These are phyloP conservation scores for Mythimna lalbum DNA, from an alignment of 2,888 invertebrate species.

Conservation along the genomic window DNA sequence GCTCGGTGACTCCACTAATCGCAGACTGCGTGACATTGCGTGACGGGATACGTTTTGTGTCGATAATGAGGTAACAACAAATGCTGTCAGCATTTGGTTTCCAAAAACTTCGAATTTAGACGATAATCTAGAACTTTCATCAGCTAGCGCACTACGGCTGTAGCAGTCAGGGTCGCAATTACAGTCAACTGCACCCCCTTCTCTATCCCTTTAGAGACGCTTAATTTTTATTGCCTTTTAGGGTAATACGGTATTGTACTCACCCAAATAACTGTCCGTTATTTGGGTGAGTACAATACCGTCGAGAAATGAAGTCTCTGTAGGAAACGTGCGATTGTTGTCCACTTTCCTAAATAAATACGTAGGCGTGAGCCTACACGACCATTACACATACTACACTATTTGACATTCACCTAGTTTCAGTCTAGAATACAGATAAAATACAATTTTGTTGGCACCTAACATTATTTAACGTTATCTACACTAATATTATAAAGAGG, in stretches of 20 bases:
- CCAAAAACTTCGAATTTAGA: slow-evolving; percentile 5
- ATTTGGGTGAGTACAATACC: slow-evolving; percentile 13
- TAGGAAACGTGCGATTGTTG: slow-evolving; percentile 17
- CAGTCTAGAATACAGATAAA: slow-evolving; percentile 19
- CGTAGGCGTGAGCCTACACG: slow-evolving; percentile 7
- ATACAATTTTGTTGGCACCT: slow-evolving; percentile 22
- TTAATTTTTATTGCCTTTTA: slow-evolving; percentile 30
- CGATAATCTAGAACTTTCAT: background rate
- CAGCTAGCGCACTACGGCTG: background rate
- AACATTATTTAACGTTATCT: background rate
- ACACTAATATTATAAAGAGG: too few species aligned
- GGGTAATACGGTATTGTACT: slow-evolving; percentile 22
- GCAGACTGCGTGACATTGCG: slow-evolving; percentile 22
- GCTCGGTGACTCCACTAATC: slow-evolving; percentile 25
- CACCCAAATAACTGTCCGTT: too few species aligned
- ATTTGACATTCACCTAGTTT: slow-evolving; percentile 39
- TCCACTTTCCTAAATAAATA: slow-evolving; percentile 47
- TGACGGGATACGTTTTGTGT: slow-evolving; percentile 31
- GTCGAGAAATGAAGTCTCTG: slow-evolving; percentile 11
- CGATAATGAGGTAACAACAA: slow-evolving; percentile 23
- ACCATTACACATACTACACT: slow-evolving; percentile 16
- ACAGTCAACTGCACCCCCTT: background rate
- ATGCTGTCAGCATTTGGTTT: background rate
- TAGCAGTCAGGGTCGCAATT: slow-evolving; percentile 1
- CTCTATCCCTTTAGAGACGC: background rate